phyloP scores from a whole-genome alignment of 2,888 invertebrate genomes.

The Hydrotaea diabolus region DNA sequence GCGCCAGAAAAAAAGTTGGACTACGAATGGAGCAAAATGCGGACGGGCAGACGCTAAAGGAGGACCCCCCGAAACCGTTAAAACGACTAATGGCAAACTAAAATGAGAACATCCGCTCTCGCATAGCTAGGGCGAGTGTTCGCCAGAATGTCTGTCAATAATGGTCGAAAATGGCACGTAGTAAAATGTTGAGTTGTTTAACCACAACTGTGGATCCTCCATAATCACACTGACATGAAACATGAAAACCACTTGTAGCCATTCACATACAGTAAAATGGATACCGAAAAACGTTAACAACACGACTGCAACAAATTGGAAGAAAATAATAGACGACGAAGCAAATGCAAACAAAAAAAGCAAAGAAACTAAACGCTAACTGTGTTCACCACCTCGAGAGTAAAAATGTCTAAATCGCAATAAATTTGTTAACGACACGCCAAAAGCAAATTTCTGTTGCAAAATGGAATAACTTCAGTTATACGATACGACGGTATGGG shows the following conservation, averaged over 20 bases:
- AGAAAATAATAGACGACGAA: background rate
- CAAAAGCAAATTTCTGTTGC: background rate
- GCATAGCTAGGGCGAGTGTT: background rate
- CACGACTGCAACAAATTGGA: slow-evolving; percentile 23
- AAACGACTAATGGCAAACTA: no score
- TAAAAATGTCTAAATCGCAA: slow-evolving; percentile 10
- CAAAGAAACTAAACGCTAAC: background rate
- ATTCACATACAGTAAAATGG: background rate
- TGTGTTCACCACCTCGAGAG: background rate
- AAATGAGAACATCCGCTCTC: background rate
- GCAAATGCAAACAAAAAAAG: background rate
- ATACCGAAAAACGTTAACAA: slow-evolving; percentile 7
- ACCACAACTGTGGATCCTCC: background rate
- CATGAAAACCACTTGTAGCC: slow-evolving; percentile 19
- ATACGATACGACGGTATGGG: no score
- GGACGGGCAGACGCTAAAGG: no score
- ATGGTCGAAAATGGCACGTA: slow-evolving; percentile 4
- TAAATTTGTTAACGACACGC: slow-evolving; percentile 23
- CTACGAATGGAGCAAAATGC: no score
- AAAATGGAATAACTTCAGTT: slow-evolving; percentile 1
- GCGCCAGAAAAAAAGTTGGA: no score
- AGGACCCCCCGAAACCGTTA: background rate
- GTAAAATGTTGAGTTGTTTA: slow-evolving; percentile 28
- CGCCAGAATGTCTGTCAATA: slow-evolving; percentile 35
- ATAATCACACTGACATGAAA: background rate